Evolutionary conservation across 2,113 vertebrate species (phyloP).

Genomic region (Raphicerus campestris): DNA sequence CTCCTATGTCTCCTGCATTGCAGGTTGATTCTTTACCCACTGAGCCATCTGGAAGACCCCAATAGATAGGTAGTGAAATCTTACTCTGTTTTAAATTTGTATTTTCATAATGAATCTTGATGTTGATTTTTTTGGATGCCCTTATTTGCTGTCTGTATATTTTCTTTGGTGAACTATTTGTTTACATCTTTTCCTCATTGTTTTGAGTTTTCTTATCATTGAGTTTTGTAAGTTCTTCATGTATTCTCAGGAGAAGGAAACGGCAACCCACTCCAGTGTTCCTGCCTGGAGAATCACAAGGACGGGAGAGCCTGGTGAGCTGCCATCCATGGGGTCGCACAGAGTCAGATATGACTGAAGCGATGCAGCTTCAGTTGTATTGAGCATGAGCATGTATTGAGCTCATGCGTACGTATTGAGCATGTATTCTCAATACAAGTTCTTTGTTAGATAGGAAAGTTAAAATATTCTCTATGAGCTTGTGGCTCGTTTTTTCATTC

Average conservation of each 20-base stretch:
- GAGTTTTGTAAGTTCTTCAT: not conserved
- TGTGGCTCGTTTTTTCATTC: not conserved
- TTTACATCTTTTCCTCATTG: not conserved
- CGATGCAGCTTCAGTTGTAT: fast-evolving
- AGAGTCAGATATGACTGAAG: too few species aligned
- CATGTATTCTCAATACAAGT: not conserved
- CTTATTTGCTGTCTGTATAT: not conserved
- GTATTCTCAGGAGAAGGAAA: not conserved
- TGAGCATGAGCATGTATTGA: too few species aligned
- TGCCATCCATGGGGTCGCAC: too few species aligned
- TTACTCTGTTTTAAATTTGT: not conserved
- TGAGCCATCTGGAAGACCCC: not conserved
- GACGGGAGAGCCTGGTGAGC: too few species aligned
- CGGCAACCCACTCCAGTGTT: too few species aligned
- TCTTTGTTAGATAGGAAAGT: not conserved
- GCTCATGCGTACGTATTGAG: too few species aligned
- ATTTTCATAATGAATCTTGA: not conserved
- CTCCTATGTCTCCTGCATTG: not conserved
- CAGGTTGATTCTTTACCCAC: not conserved
- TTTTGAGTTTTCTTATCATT: not conserved
- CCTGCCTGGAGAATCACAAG: too few species aligned
- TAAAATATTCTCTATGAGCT: not conserved
- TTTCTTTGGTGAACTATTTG: not conserved
- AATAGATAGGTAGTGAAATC: not conserved
- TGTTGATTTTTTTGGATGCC: not conserved